A percentile compares a stretch with the other conserved stretches of the same genome.
Evolutionary conservation across 2,888 invertebrate species (phyloP).

Genomic region (Mesodorylaimus sp.): DNA sequence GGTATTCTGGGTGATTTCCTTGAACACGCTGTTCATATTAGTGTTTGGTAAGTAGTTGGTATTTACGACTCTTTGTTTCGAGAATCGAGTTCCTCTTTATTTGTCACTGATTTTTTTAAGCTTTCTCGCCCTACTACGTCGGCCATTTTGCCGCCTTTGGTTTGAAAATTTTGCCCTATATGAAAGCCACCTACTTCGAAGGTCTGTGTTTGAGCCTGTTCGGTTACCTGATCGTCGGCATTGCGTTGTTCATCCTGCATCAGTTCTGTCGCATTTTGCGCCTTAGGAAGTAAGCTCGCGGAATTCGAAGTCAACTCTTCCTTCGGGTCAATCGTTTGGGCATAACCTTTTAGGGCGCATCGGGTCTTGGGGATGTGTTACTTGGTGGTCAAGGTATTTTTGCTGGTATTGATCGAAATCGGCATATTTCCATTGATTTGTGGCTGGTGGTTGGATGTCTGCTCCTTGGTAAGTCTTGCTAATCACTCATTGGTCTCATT

Average conservation of each 20-base stretch:
- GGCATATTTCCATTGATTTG: constrained; percentile 87
- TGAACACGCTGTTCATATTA: constrained; percentile 86
- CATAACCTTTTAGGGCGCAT: constrained; percentile 16
- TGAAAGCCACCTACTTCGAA: constrained; percentile 65
- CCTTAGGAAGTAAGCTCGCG: constrained; percentile 52
- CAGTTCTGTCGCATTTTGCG: constrained; percentile 59
- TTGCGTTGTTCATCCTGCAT: constrained; percentile 60
- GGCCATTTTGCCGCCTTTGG: constrained; percentile 62
- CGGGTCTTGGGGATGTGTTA: constrained; percentile 48
- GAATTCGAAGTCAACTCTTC: not conserved
- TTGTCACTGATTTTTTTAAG: constrained; percentile 34
- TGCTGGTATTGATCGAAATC: constrained; percentile 86
- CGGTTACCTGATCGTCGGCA: constrained; percentile 77
- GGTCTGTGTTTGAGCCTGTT: constrained; percentile 74
- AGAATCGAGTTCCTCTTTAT: not conserved
- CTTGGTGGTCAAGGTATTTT: constrained; percentile 52
- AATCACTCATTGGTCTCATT: too few species aligned
- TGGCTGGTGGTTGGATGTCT: constrained; percentile 98
- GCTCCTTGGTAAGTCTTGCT: constrained; percentile 48
- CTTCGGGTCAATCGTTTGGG: not conserved
- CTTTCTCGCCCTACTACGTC: constrained; percentile 86
- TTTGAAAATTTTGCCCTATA: constrained; percentile 44
- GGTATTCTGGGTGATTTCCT: constrained; percentile 94
- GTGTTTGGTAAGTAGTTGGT: constrained; percentile 48
- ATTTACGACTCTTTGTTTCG: constrained; percentile 1